Evolutionary conservation across 35 echinoderm and acorn worm genomes (phyloP).

Genomic region (Strongylocentrotus purpuratus): DNA sequence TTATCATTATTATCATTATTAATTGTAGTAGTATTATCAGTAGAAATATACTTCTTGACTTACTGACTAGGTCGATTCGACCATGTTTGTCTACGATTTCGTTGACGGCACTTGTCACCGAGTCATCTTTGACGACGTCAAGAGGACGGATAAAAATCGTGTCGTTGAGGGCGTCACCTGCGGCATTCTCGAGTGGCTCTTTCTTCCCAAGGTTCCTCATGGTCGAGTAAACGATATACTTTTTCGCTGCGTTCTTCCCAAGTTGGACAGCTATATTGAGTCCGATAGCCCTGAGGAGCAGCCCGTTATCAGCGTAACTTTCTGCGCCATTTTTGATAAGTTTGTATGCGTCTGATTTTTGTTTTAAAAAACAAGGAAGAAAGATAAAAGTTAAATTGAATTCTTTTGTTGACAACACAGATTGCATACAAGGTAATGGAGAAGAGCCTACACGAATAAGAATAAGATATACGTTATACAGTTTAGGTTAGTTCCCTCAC

Average conservation of each 20-base stretch:
- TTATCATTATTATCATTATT: no score
- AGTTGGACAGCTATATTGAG: not conserved
- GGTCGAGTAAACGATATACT: conserved; percentile 60
- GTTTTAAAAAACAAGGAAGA: not conserved
- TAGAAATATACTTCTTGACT: not conserved
- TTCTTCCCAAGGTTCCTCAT: conserved; percentile 71
- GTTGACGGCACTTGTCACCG: conserved; percentile 47
- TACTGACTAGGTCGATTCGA: conserved; percentile 69
- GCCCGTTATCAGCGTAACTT: conserved; percentile 35
- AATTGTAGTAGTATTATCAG: no score
- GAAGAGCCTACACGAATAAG: no score
- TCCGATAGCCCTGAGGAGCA: conserved; percentile 40
- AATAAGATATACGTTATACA: no score
- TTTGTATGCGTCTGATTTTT: not conserved
- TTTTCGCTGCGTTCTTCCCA: not conserved
- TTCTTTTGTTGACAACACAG: not conserved
- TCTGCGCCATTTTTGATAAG: conserved; percentile 7
- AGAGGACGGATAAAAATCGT: conserved; percentile 70
- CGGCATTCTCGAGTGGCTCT: conserved; percentile 42
- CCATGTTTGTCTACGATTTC: conserved; percentile 53
- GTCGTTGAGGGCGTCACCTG: conserved; percentile 58
- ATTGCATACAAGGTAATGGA: no score
- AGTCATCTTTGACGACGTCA: conserved; percentile 63
- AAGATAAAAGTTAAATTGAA: no score
- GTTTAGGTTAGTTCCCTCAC: no score